These are phyloP conservation scores for Oscheius sp. DNA, from an alignment of 1,140 invertebrate species.

Conservation along the genomic window DNA sequence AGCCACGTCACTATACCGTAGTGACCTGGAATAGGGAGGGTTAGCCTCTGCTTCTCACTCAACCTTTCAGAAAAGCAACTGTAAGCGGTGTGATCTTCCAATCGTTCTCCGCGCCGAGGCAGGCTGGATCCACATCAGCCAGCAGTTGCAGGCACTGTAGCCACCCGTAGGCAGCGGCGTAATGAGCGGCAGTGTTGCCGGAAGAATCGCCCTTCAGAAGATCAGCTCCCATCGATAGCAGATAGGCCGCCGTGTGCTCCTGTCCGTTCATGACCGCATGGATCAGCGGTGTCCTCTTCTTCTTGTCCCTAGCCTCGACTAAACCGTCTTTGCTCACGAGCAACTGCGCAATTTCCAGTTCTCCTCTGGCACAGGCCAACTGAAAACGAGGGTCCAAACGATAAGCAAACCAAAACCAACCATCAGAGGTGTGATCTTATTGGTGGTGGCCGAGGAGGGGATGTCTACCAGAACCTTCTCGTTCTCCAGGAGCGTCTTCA, in stretches of 20 bases:
- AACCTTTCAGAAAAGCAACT: conserved; percentile 36
- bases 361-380: conserved; percentile 41
- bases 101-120: conserved; percentile 63
- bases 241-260: conserved; percentile 64
- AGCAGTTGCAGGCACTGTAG: conserved; percentile 65
- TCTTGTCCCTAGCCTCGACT: conserved; percentile 61
- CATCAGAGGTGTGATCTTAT: conserved; percentile 65
- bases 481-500: conserved; percentile 62
- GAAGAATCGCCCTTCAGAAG: conserved; percentile 62
- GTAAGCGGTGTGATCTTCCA: conserved; percentile 63
- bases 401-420: conserved; percentile 62
- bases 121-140: conserved; percentile 63
- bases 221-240: conserved; percentile 65
- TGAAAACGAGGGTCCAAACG: conserved; percentile 29
- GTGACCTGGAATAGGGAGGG: conserved; percentile 65
- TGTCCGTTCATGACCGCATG: conserved; percentile 67
- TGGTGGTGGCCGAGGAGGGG: conserved; percentile 61
- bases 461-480: conserved; percentile 63
- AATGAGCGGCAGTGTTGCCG: conserved; percentile 66
- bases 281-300: conserved; percentile 64
- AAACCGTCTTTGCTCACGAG: conserved; percentile 44
- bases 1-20: conserved; percentile 64
- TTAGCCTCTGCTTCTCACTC: conserved; percentile 46
- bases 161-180: conserved; percentile 68
- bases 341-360: conserved; percentile 48